A percentile compares a stretch with the other conserved stretches of the same genome.
Evolutionary conservation across 2,888 invertebrate genomes (phyloP).

Genomic region (Calliopum simillimum): DNA sequence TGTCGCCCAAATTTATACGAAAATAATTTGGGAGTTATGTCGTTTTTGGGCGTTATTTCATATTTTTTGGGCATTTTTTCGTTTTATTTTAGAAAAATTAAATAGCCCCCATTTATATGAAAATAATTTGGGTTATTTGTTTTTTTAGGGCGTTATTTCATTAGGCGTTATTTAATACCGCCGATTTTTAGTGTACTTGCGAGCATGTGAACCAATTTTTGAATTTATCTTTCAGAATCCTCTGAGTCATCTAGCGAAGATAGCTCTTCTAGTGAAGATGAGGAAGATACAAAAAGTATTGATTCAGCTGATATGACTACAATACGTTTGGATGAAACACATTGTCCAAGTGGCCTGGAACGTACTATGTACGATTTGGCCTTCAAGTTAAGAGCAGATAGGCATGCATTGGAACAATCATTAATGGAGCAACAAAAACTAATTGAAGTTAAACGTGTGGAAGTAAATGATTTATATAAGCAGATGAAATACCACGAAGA

Average conservation of each 20-base stretch:
- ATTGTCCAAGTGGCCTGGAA: slow-evolving; percentile 81
- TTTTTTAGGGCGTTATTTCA: too few relatives aligned
- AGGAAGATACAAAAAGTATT: slow-evolving; percentile 71
- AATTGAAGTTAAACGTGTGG: slow-evolving; percentile 72
- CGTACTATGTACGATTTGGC: slow-evolving; percentile 75
- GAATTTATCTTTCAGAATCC: slow-evolving; percentile 48
- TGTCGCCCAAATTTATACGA: too few relatives aligned
- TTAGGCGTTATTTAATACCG: too few relatives aligned
- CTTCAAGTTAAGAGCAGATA: slow-evolving; percentile 73
- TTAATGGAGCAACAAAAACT: slow-evolving; percentile 71
- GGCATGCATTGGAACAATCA: slow-evolving; percentile 71
- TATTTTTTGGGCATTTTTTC: too few relatives aligned
- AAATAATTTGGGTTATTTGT: too few relatives aligned
- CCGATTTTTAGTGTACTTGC: too few relatives aligned
- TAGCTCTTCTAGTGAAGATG: slow-evolving; percentile 68
- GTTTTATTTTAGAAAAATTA: too few relatives aligned
- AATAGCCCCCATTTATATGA: too few relatives aligned
- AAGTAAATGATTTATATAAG: slow-evolving; percentile 73
- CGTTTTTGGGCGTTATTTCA: too few relatives aligned
- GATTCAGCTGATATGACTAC: slow-evolving; percentile 77
- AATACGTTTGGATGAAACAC: slow-evolving; percentile 76
- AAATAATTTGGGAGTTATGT: too few relatives aligned
- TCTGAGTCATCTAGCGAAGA: slow-evolving; percentile 71
- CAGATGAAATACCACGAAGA: slow-evolving; percentile 71
- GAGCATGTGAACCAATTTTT: too few relatives aligned